phyloP scores from a whole-genome alignment of 2,113 vertebrate species.

The Ursus arctos region DNA sequence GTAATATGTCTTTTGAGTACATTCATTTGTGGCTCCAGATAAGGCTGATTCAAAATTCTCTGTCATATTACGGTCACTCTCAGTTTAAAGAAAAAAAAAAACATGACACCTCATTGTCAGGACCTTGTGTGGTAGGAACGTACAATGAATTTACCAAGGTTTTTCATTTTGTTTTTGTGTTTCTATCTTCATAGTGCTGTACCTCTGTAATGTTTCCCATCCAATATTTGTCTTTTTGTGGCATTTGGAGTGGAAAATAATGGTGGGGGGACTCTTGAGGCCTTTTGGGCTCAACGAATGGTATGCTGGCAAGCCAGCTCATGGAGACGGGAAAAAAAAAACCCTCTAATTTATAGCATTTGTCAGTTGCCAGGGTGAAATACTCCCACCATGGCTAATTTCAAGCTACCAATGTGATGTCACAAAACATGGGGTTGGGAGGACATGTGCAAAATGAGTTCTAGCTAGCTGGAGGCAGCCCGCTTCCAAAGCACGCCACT shows the following conservation, averaged over 20 bases:
- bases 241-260: background rate
- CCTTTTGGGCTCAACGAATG: background rate
- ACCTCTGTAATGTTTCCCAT: background rate
- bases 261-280: background rate
- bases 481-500: background rate
- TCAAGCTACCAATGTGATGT: background rate
- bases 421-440: background rate
- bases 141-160: background rate
- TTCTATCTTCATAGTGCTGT: background rate
- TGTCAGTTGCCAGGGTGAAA: background rate
- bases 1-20: background rate
- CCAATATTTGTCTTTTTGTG: slow-evolving; percentile 44
- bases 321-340: background rate
- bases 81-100: slow-evolving; percentile 36
- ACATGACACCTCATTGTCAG: background rate
- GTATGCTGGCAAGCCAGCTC: background rate
- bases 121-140: background rate
- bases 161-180: slow-evolving; percentile 28
- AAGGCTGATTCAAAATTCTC: slow-evolving; percentile 49
- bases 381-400: background rate
- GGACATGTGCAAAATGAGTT: background rate
- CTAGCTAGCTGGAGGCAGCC: background rate
- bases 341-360: background rate
- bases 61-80: slow-evolving; percentile 51
- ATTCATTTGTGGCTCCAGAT: slow-evolving; percentile 43